Conservation (phyloP, 2,888 invertebrate species). For the Conus canariensis region DNA sequence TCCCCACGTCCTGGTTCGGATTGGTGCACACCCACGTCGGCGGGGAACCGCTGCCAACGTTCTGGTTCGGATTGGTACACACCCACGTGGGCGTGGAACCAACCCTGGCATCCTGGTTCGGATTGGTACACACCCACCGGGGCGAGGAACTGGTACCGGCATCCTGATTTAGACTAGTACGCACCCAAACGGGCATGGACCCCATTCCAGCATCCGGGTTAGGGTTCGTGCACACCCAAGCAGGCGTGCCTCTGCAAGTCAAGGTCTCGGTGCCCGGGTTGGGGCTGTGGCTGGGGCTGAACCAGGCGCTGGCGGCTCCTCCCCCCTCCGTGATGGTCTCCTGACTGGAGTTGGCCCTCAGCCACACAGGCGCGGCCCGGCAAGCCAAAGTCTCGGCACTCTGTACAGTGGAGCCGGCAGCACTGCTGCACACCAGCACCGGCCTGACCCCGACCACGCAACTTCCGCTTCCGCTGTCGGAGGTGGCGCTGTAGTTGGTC, state of each 20-base stretch:
- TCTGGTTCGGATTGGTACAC: not conserved
- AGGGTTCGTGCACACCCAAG: slow-evolving; percentile 10
- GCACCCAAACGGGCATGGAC: not conserved
- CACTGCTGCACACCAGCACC: not conserved
- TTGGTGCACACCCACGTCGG: not conserved
- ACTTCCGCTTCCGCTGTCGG: not conserved
- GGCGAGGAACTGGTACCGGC: not conserved
- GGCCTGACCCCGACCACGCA: not conserved
- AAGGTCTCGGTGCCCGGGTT: not conserved
- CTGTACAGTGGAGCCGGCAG: not conserved
- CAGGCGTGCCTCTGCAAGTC: not conserved
- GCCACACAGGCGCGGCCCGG: not conserved
- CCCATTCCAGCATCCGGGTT: not conserved
- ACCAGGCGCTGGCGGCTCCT: not conserved
- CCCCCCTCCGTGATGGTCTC: not conserved
- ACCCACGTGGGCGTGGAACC: not conserved
- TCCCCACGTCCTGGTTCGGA: not conserved
- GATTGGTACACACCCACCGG: not conserved
- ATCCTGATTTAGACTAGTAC: not conserved
- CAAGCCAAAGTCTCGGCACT: slow-evolving; percentile 14
- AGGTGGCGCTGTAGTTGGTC: not conserved
- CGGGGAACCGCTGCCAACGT: not conserved
- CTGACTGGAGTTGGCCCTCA: slow-evolving; percentile 17
- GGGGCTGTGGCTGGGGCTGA: slow-evolving; percentile 4
- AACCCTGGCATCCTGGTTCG: not conserved